These are phyloP conservation scores for Lutraria lutraria DNA, from an alignment of 2,888 invertebrate species.

Conservation along the genomic window DNA sequence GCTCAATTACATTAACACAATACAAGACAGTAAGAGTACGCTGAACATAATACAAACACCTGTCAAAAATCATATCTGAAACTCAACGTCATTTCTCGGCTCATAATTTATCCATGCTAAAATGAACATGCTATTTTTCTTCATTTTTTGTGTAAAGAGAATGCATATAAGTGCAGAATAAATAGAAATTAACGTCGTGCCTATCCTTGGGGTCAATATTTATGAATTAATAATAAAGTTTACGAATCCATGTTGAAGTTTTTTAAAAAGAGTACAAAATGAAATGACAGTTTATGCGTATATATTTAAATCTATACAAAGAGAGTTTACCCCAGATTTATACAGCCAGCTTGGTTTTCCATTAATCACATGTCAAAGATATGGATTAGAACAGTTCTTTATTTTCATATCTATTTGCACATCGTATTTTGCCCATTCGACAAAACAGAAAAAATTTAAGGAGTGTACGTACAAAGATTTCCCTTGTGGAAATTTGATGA, in stretches of 20 bases:
- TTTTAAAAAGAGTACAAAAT: not conserved
- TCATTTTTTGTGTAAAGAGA: not conserved
- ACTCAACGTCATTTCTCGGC: not conserved
- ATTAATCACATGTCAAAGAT: not conserved
- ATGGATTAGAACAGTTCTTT: not conserved
- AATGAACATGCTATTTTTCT: not conserved
- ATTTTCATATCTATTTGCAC: not conserved
- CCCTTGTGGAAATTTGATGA: not conserved
- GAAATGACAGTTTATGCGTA: not conserved
- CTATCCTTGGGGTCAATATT: not conserved
- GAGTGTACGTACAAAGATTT: not conserved
- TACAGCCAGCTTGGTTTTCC: not conserved
- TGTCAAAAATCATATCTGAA: constrained; percentile 37
- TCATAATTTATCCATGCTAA: constrained; percentile 25
- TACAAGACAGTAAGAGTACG: constrained; percentile 11
- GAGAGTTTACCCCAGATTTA: constrained; percentile 14
- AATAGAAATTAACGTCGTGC: constrained; percentile 13
- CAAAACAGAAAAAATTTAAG: not conserved
- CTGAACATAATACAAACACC: constrained; percentile 32
- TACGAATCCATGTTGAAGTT: not conserved
- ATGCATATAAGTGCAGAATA: constrained; percentile 17
- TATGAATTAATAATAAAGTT: constrained; percentile 2
- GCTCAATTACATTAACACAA: constrained; percentile 34
- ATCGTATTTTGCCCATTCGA: not conserved
- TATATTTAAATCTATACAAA: not conserved